Percentiles rank a stretch among this genome's conserved stretches.
Evolutionary conservation across 1,140 invertebrate species (phyloP).

Genomic region (Cheumatopsyche charites): DNA sequence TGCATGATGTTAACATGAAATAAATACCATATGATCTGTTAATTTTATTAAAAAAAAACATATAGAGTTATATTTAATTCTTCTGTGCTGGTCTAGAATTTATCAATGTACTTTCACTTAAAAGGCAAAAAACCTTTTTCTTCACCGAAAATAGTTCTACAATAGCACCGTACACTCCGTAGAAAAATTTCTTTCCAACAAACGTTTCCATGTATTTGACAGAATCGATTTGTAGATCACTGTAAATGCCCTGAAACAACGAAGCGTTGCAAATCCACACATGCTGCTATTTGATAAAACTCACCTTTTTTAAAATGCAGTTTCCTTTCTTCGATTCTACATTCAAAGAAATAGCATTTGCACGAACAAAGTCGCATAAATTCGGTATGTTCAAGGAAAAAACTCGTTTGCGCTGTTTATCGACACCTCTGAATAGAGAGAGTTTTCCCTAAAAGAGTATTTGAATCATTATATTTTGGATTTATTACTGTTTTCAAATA

Average conservation of each 20-base stretch:
- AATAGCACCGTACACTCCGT: background rate
- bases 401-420: background rate
- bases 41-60: no score
- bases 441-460: background rate
- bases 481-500: background rate
- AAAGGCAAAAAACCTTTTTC: background rate
- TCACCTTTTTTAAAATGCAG: conserved; percentile 2
- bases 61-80: no score
- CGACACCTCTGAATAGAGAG: background rate
- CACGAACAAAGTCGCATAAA: conserved; percentile 7
- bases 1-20: no score
- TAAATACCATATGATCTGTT: no score
- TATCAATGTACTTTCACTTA: background rate
- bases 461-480: background rate
- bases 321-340: background rate
- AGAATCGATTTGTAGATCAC: background rate
- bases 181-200: conserved; percentile 16
- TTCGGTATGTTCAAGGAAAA: background rate
- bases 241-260: background rate
- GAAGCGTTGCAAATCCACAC: no score
- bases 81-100: background rate
- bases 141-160: background rate
- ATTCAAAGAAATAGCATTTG: background rate
- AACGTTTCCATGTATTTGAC: background rate
- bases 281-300: conserved; percentile 6